Conservation (phyloP, 1,140 invertebrate species). For the Drosophila orena region DNA sequence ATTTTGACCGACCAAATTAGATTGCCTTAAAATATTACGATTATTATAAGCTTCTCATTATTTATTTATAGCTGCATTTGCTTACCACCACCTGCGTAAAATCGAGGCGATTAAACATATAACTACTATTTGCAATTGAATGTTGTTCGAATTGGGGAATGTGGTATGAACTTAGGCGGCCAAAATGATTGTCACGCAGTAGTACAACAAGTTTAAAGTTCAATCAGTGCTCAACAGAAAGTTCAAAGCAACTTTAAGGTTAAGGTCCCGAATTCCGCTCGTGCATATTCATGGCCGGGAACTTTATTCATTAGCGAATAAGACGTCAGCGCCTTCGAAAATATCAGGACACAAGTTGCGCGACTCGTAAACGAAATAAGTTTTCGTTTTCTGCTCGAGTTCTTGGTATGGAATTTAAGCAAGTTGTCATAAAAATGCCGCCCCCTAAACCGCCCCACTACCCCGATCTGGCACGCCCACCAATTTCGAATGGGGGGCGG, state of each 20-base stretch:
- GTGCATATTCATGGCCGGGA: conserved; percentile 59
- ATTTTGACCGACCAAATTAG: too few species aligned
- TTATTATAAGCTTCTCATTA: too few species aligned
- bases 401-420: conserved; percentile 77
- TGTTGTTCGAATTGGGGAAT: neutral
- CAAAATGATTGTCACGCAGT: neutral
- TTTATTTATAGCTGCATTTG: too few species aligned
- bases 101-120: too few species aligned
- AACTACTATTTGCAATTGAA: neutral
- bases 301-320: conserved; percentile 75
- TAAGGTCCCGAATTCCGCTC: neutral
- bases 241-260: conserved; percentile 15
- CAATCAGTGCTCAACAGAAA: neutral
- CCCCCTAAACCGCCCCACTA: conserved; percentile 19
- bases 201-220: neutral
- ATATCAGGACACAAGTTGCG: conserved; percentile 43
- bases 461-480: conserved; percentile 13
- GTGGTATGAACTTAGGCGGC: neutral
- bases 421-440: conserved; percentile 82
- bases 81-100: too few species aligned
- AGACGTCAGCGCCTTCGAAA: conserved; percentile 21
- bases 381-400: conserved; percentile 54
- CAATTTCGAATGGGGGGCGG: neutral
- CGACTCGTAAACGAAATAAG: conserved; percentile 67
- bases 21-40: too few species aligned